phyloP scores from a whole-genome alignment of 2,113 vertebrate genomes.

The Hippopotamus amphibius region DNA sequence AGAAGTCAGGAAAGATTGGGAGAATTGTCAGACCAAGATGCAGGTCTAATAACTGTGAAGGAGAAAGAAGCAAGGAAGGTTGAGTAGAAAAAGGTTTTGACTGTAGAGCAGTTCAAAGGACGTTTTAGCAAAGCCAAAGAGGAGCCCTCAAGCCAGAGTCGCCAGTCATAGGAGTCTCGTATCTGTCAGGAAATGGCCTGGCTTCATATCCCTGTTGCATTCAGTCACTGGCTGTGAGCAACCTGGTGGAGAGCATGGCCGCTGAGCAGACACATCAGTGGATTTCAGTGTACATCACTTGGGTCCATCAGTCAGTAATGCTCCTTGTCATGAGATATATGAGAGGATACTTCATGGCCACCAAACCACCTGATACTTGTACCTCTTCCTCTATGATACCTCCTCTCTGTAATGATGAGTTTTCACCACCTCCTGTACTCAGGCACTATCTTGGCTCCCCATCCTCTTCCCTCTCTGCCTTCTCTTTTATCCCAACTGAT shows the following conservation, averaged over 20 bases:
- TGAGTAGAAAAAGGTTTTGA: neutral
- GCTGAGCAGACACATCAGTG: neutral
- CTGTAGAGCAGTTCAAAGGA: neutral
- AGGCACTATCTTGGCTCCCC: neutral
- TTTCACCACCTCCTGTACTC: neutral
- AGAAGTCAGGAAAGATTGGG: neutral
- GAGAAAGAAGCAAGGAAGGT: neutral
- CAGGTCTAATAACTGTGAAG: neutral
- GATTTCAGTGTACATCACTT: neutral
- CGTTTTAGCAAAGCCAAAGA: neutral
- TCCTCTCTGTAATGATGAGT: neutral
- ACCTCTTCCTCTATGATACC: neutral
- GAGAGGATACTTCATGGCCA: neutral
- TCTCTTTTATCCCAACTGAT: neutral
- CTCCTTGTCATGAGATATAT: neutral
- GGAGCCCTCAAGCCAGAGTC: neutral
- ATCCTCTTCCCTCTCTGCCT: rapidly evolving
- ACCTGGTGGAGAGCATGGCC: neutral
- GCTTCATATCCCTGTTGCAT: neutral
- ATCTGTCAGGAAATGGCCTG: neutral
- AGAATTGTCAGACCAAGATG: neutral
- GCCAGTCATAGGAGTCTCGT: neutral
- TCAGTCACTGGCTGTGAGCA: neutral
- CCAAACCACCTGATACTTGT: neutral
- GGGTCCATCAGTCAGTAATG: neutral